Base-by-base conservation (phyloP, 1,140 invertebrate genomes). In the Sycobia sp. region DNA sequence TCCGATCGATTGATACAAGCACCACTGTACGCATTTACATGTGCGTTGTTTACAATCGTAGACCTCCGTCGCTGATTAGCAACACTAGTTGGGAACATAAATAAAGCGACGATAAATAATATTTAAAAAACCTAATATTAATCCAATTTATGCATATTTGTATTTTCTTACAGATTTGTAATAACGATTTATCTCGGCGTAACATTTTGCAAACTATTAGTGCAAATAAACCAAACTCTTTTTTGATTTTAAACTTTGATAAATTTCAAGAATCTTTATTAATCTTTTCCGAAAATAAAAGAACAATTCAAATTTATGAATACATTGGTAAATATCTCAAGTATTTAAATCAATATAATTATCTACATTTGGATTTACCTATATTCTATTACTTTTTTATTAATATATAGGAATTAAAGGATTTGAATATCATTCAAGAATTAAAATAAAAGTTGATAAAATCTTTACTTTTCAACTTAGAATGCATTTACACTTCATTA, bases 251-350 rank as follows among this genome's bases (percentile, higher is more conserved):
- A 8, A 68, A 73, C 69, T 71, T 76, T 23, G 68, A 70, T 25
- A 66, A 67, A 11, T 55, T 56, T 3, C 10, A 71, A 5, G 76
- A 78, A 61, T 75, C 66, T 23, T 58, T 78, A 16, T 53, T 79
- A 9, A 56, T 77, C 25, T 74, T 72, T 32, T 50, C 67, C 3
- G 72, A 77, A 54, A 76, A 77, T 44, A 32, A 57, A 22, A 66
- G 46, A 25, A 64, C 22, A 14, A 60, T 79, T 5, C 55, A 59
- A 47, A 68, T 77, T 62, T 74, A 75, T 13, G 74, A 77, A 49
- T 77, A 77, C 18, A 63, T 54, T 66, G 75, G 74, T 75, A 64
- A 49, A 16, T 10, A 14, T 18, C 34, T 34, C 14, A 22, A 50
- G 25, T 29, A 54, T 41, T 34, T 34, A 34, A n/a, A 14, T n/a